Evolutionary conservation across 2,888 invertebrate species (phyloP).

Genomic region (Drosophila kokeensis): DNA sequence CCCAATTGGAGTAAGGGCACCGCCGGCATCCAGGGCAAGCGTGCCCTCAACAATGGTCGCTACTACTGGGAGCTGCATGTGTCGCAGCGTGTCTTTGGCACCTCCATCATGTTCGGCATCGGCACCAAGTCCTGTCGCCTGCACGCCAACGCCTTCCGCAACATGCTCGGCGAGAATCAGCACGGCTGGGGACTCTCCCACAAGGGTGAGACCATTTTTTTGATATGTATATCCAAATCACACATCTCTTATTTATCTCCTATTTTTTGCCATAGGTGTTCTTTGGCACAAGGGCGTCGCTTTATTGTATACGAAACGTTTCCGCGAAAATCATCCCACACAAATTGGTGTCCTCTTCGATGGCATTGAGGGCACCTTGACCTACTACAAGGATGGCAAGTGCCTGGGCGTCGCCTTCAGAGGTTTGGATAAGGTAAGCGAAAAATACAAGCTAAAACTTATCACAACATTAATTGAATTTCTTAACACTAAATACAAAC

Average conservation of each 20-base stretch:
- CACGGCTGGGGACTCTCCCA: constrained; percentile 91
- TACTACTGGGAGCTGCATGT: constrained; percentile 89
- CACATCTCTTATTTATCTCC: background rate
- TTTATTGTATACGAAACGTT: constrained; percentile 88
- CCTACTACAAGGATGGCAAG: constrained; percentile 90
- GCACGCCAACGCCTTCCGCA: constrained; percentile 89
- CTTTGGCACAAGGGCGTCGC: constrained; percentile 89
- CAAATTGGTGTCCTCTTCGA: constrained; percentile 89
- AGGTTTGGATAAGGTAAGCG: constrained; percentile 86
- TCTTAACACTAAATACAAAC: background rate
- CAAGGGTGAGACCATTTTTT: constrained; percentile 85
- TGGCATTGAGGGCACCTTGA: constrained; percentile 89
- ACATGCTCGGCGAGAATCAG: constrained; percentile 90
- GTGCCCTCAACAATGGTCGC: constrained; percentile 88
- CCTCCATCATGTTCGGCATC: constrained; percentile 90
- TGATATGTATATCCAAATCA: background rate
- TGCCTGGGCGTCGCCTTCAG: constrained; percentile 90
- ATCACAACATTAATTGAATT: background rate
- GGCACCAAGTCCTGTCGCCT: constrained; percentile 87
- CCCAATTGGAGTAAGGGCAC: constrained; percentile 92
- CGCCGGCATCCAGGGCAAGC: constrained; percentile 89
- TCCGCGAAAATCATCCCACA: constrained; percentile 89
- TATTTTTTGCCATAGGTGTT: constrained; percentile 75
- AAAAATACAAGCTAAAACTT: background rate
- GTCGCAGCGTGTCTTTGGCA: constrained; percentile 89